Evolutionary conservation across 2,113 vertebrate genomes (phyloP).

Genomic region (Aleadryas rufinucha): DNA sequence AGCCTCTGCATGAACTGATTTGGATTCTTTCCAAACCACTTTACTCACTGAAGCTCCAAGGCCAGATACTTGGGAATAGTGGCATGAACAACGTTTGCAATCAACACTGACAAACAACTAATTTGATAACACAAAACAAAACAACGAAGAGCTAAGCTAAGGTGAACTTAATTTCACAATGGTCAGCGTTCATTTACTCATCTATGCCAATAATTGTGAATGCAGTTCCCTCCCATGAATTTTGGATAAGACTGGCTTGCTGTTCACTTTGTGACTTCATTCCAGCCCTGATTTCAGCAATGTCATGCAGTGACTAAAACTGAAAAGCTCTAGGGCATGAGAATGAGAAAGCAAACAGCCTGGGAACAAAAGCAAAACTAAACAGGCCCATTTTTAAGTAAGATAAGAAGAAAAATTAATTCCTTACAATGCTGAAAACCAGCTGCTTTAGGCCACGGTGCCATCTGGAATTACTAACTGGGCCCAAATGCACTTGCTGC

Average conservation of each 20-base stretch:
- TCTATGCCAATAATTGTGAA: neutral
- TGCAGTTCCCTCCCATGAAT: neutral
- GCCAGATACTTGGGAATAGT: neutral
- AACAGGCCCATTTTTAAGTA: neutral
- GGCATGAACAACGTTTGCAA: neutral
- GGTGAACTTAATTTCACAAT: neutral
- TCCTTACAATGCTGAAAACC: neutral
- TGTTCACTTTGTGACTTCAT: neutral
- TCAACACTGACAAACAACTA: neutral
- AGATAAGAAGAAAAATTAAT: neutral
- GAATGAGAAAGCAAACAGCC: neutral
- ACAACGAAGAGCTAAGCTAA: neutral
- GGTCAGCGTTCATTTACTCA: neutral
- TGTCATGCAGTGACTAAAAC: neutral
- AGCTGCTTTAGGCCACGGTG: neutral
- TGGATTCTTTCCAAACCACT: slow-evolving; percentile 5
- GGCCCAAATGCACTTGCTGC: neutral
- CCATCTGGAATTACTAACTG: neutral
- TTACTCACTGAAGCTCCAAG: neutral
- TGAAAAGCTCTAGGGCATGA: neutral
- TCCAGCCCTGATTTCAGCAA: neutral
- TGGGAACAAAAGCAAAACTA: neutral
- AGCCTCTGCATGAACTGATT: neutral
- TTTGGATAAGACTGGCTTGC: neutral
- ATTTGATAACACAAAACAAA: neutral